Base-by-base conservation (phyloP, 2,797 vertebrate species). In the Garrulus glandarius region DNA sequence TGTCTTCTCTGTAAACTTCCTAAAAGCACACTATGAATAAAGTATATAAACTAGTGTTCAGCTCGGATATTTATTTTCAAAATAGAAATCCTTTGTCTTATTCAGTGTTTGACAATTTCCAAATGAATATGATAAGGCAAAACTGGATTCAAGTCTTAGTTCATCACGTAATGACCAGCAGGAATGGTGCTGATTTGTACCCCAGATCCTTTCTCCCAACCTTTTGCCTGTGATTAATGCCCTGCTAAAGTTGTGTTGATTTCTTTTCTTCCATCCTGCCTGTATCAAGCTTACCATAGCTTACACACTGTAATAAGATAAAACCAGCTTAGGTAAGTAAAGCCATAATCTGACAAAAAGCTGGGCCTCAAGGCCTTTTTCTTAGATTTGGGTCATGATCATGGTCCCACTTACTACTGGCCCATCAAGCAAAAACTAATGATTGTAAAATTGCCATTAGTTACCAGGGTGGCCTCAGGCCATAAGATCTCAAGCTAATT, bases 361-460 rank as follows among this genome's bases (percentile, higher is more conserved):
- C 89, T 87, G 87, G 78, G 81, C 95, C 89, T 81, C 27, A 8
- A 95, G 96, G 95, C 70, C 70, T 94, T 93, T 96, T 93, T 47
- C 79, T 93, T 82, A 96, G 94, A 94, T 96, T 92, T 95, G 83
- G 96, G 67, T 96, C 91, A 92, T 79, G 93, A 92, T 92, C 68
- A 37, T 74, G 55, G 76, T 78, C 61, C 29, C 30, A 89, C 87
- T 96, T 87, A 82, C 64, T 68, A 71, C 44, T 61, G 80, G 82
- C 72, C 72, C 46, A 59, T 80, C 80, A 93, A 68, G 76, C 24
- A 82, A 93, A 94, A 92, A 67, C 59, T 88, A 97, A 96, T 92
- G 84, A 95, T 96, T 97, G 83, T 89, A 95, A 93, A 97, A 95
- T 97, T 95, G 95, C 61, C 75, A 89, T 94, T 94, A 85, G 85